These are phyloP conservation scores for Misgurnus mizolepis DNA, from an alignment of 2,113 vertebrate species.

Conservation along the genomic window DNA sequence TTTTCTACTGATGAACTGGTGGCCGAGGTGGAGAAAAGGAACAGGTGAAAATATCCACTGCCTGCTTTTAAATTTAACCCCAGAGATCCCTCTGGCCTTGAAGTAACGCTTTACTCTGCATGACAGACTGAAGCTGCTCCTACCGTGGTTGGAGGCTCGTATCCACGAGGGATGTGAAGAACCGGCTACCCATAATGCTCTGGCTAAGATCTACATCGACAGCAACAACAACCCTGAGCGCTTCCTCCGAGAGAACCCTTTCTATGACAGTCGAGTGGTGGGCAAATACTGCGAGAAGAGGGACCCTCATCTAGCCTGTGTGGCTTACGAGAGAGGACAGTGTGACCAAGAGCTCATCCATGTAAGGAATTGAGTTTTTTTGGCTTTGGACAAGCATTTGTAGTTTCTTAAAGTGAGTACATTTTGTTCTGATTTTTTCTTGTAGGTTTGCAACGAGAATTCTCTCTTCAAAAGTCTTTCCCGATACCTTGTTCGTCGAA, in stretches of 20 bases:
- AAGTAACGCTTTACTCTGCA: not conserved
- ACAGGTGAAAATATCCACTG: slow-evolving; percentile 76
- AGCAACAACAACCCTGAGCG: slow-evolving; percentile 99
- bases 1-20: slow-evolving; percentile 98
- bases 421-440: not conserved
- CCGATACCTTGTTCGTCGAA: slow-evolving; percentile 94
- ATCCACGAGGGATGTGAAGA: slow-evolving; percentile 98
- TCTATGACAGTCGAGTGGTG: slow-evolving; percentile 95
- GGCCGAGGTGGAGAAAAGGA: slow-evolving; percentile 97
- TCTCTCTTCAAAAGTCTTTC: slow-evolving; percentile 98
- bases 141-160: slow-evolving; percentile 96
- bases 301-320: slow-evolving; percentile 96
- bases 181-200: slow-evolving; percentile 95
- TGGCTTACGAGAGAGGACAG: slow-evolving; percentile 96
- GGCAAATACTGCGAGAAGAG: slow-evolving; percentile 99
- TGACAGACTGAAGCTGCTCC: slow-evolving; percentile 89
- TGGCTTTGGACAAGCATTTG: not conserved
- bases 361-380: slow-evolving; percentile 71
- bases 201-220: slow-evolving; percentile 99
- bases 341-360: slow-evolving; percentile 97
- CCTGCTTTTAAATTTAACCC: too few relatives aligned
- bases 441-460: slow-evolving; percentile 98
- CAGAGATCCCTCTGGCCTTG: not conserved
- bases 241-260: slow-evolving; percentile 96
- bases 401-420: not conserved